Evolutionary conservation across 2,888 invertebrate species (phyloP), one percentile per base, ranked within the genome.

Genomic region (Apodemia zela): DNA sequence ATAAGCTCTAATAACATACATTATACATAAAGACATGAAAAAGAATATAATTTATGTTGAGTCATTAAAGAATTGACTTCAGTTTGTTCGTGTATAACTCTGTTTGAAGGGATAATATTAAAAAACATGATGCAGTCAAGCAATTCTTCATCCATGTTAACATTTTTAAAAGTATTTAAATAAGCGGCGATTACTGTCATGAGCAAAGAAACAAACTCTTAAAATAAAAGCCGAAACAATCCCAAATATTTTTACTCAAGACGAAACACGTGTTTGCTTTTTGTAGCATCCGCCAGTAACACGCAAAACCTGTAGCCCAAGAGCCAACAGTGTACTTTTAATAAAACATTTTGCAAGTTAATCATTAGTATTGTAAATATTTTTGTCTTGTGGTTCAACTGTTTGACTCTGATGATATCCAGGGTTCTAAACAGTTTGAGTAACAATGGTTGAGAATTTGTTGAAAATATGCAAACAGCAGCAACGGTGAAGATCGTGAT

Each of bases 211-310:
- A 51, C 21, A 18, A 18, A 21, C 17, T 51, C 17, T 51, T n/a
- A 51, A 51, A 51, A 51, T 51, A 51, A 51, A 51, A 51, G 51
- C 18, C 51, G 18, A 21, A 51, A 51, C 51, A 51, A 51, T 51
- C 51, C 21, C 11, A 51, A 51, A 51, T 51, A 51, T 51, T 51
- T 51, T 51, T 51, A 18, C 51, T 21, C 13, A 51, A 51, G 51
- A 18, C 51, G 51, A 51, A 51, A 51, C 51, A 51, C 51, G 51
- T 51, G 51, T 51, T 51, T 18, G 21, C 51, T 51, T 51, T 51
- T 51, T 51, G 51, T 51, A 51, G 21, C 51, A 51, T 51, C 51
- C 51, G 51, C 18, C 21, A 51, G 21, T 10, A 51, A 21, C 51
- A 51, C 51, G 51, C 51, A 51, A 51, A 51, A 51, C 18, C 49